Conservation (phyloP, 2,797 vertebrate genomes). For the Xiphophorus birchmanni region DNA sequence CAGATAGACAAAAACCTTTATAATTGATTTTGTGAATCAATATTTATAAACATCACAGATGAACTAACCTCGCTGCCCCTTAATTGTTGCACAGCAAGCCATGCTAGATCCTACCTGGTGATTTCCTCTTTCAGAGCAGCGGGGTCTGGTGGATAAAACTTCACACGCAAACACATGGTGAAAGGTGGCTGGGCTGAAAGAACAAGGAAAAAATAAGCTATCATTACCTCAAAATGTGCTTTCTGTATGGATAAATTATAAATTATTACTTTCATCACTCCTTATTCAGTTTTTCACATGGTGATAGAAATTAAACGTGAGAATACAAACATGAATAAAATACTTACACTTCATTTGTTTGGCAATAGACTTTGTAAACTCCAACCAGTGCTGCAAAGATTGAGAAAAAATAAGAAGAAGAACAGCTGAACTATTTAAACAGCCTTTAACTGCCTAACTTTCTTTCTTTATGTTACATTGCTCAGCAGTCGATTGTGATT, state of each 20-base stretch:
- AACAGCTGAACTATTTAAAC: background rate
- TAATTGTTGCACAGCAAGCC: background rate
- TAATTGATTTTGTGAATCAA: background rate
- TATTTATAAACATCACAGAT: background rate
- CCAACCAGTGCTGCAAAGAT: constrained; percentile 92
- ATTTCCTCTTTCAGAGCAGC: constrained; percentile 96
- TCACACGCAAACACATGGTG: constrained; percentile 98
- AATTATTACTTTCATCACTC: background rate
- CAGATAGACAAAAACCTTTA: background rate
- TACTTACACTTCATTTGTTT: constrained; percentile 98
- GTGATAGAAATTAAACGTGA: background rate
- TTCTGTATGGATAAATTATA: background rate
- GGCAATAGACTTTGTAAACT: constrained; percentile 94
- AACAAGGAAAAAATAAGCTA: background rate
- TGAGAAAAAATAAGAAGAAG: constrained; percentile 34
- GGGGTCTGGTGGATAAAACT: constrained; percentile 98
- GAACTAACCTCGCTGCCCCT: background rate
- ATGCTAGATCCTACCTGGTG: constrained; percentile 83
- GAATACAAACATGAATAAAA: constrained; percentile 2
- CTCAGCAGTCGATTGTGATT: background rate
- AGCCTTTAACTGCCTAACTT: background rate
- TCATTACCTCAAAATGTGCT: background rate
- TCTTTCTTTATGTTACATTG: background rate
- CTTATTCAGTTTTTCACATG: background rate
- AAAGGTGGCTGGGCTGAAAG: constrained; percentile 93